Percentiles rank a stretch among this genome's conserved stretches.
phyloP scores from a whole-genome alignment of 2,797 vertebrate species.

The Macropodus opercularis region DNA sequence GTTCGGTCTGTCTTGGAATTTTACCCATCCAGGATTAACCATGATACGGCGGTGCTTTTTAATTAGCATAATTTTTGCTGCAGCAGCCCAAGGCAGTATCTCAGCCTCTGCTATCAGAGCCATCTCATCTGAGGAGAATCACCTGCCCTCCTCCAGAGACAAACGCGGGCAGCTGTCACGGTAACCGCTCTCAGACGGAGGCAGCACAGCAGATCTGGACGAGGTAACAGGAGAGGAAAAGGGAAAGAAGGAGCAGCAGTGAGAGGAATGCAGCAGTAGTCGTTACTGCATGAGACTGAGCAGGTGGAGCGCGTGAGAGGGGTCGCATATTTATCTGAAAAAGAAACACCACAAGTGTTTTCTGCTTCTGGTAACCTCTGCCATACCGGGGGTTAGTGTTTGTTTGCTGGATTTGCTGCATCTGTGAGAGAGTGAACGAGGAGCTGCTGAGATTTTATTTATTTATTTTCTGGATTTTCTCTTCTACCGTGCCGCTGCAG shows the following conservation, averaged over 20 bases:
- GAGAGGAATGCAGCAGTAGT: conserved; percentile 77
- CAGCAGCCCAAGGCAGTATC: conserved; percentile 59
- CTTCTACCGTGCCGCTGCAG: conserved; percentile 81
- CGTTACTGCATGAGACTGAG: conserved; percentile 71
- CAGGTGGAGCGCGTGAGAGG: conserved; percentile 69
- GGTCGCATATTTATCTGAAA: conserved; percentile 60
- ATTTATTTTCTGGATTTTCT: conserved; percentile 81
- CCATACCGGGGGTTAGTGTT: conserved; percentile 47
- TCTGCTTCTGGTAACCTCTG: conserved; percentile 44
- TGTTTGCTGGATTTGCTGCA: conserved; percentile 51
- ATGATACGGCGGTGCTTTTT: conserved; percentile 48
- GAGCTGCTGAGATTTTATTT: conserved; percentile 77
- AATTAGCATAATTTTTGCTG: conserved; percentile 75
- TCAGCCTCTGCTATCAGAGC: conserved; percentile 48
- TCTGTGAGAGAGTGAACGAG: conserved; percentile 57
- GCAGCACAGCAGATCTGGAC: conserved; percentile 53
- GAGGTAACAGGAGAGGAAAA: conserved; percentile 57
- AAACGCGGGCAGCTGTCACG: conserved; percentile 53
- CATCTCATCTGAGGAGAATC: conserved; percentile 57
- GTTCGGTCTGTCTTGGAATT: conserved; percentile 59
- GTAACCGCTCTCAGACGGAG: conserved; percentile 56
- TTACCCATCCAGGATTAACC: conserved; percentile 59
- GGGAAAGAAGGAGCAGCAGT: conserved; percentile 53
- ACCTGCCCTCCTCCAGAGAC: conserved; percentile 56
- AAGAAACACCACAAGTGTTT: conserved; percentile 56